Base-by-base conservation (phyloP, 1,140 invertebrate genomes). In the Paralvinella palmiformis region DNA sequence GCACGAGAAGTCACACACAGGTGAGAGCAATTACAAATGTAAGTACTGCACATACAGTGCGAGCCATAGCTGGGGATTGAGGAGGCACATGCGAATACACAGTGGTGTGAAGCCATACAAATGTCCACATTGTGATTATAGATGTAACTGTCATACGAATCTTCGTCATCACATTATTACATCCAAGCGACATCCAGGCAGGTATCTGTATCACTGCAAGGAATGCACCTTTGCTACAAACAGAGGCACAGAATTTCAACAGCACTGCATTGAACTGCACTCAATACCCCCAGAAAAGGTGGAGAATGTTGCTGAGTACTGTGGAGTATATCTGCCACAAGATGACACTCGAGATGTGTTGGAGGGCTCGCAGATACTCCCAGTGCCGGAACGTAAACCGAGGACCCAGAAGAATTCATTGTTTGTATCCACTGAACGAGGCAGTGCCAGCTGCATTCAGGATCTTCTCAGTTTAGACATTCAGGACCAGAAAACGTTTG, bases 61-160 rank as follows among this genome's bases (percentile, higher is more conserved):
- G 31, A 57, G 22, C 35, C 27, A 50, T n/a, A 52, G 33, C 45
- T 64, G 20, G 73, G 72, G 2, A 81, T 83, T 65, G 77, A 77
- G 50, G 5, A 33, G 64, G 20, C 64, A 66, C 48, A 59, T 65
- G 37, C 44, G 64, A 36, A 37, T 66, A 17, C 64, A 66, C 58
- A 66, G 29, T 6, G 64, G 64, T 48, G 29, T 33, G 10, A 66
- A 66, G 20, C 64, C 64, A 7, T 66, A 62, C 45, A 48, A 66
- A 24, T 66, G 64, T 35, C 81, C 84, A 0, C 84, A 89, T 64
- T 94, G 92, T 73, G 82, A 85, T 31, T 94, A 90, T 71, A 85
- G 85, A 1, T 91, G 90, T 74, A 91, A 88, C 68, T 89, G 86
- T 69, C 81, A 91, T 86, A 91, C 92, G 76, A 93, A 93, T 76